Evolutionary conservation across 2,888 invertebrate genomes (phyloP), one percentile per base, ranked within the genome.

Genomic region (Cataglyphis albicans): DNA sequence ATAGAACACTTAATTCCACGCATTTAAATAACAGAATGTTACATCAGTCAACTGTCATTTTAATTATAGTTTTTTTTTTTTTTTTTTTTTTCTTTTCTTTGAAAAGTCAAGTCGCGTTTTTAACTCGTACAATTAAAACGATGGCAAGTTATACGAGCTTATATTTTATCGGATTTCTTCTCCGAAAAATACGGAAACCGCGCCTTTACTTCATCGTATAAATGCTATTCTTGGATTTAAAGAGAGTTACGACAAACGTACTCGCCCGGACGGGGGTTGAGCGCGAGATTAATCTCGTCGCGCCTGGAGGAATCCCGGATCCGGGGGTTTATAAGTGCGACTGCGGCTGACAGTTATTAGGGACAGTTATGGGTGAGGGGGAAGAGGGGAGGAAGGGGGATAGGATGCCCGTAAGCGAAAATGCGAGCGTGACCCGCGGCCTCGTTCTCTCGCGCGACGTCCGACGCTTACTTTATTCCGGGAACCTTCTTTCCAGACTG

Each of bases 341-440:
- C 86, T 90, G 90, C 75, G 84, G 70, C 83, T 90, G 92, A 89
- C 91, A 91, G 89, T 91, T 91, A 91, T 91, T 91, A 89, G 88
- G 82, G 86, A 89, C 87, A 52, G 72, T 89, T 89, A 88, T 86
- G 68, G 44, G 44, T 0, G 44, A 48, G 44, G 15, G 41, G 41
- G 15, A 44, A 41, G 12, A 15, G 18, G 15, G 44, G 15, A 18
- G 5, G 7, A 0, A 7, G 7, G 1, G 7, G 52, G 7, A 7
- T n/a, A 44, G 44, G 78, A 78, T 61, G 84, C 44, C 68, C 25
- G 29, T 32, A n/a, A 41, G 67, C 57, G 84, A 83, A 84, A 83
- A 76, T 65, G 75, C 59, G 76, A 78, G 78, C 57, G 35, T 25
- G 21, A 59, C 44, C 59, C 12, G 38, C 59, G 44, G 44, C 35